phyloP scores from a whole-genome alignment of 2,797 vertebrate genomes.

The Varecia variegata region DNA sequence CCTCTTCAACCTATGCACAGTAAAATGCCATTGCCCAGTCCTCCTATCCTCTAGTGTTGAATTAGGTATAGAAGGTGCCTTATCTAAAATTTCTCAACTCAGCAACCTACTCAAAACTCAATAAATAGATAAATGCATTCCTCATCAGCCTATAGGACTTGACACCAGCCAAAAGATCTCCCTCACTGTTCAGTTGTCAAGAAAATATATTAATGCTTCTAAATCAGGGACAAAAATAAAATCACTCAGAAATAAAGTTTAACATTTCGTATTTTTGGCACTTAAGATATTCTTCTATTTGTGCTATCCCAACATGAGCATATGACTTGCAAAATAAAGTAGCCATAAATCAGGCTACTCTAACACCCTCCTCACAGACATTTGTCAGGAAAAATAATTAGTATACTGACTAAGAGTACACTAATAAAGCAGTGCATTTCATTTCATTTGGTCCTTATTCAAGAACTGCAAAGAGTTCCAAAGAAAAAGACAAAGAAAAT shows the following conservation, averaged over 20 bases:
- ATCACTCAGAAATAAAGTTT: slow-evolving; percentile 70
- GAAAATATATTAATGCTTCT: slow-evolving; percentile 68
- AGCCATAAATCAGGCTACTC: slow-evolving; percentile 66
- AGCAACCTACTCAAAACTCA: slow-evolving; percentile 11
- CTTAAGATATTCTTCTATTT: slow-evolving; percentile 71
- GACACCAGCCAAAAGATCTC: slow-evolving; percentile 49
- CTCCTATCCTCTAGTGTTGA: neutral
- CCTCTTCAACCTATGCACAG: neutral
- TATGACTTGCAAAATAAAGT: slow-evolving; percentile 66
- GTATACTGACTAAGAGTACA: slow-evolving; percentile 48
- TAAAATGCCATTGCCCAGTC: neutral
- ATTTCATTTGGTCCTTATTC: slow-evolving; percentile 55
- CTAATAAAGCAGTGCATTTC: slow-evolving; percentile 45
- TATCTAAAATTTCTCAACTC: slow-evolving; percentile 33
- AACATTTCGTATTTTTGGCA: slow-evolving; percentile 69
- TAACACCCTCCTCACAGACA: slow-evolving; percentile 59
- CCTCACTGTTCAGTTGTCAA: slow-evolving; percentile 44
- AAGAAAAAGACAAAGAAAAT: slow-evolving; percentile 68
- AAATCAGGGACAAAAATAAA: slow-evolving; percentile 72
- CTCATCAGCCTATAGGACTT: slow-evolving; percentile 40
- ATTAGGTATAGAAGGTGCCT: neutral
- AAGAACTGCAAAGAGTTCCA: slow-evolving; percentile 63
- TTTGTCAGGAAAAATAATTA: slow-evolving; percentile 68
- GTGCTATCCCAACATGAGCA: slow-evolving; percentile 60
- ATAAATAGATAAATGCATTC: neutral